Evolutionary conservation across 2,797 vertebrate genomes (phyloP), one percentile per base, ranked within the genome.

Genomic region (Parauchenoglanis punctatus): DNA sequence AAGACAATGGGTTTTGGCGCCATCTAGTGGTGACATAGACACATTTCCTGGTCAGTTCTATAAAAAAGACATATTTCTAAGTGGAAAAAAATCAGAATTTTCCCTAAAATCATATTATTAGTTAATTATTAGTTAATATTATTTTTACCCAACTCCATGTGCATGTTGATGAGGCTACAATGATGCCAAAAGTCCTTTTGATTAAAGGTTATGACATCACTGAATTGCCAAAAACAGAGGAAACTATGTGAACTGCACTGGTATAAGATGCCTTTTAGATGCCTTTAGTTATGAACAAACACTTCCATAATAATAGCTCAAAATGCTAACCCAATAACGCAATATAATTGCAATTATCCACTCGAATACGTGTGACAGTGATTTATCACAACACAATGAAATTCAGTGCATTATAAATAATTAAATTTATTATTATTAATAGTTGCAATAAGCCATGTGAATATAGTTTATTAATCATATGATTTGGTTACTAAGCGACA

Each of bases 21-120:
- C 92, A 89, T 87, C 91, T 92, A 85, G 90, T 89, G 91, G 89
- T 52, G 49, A 54, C 13, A 52, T 11, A 85, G 85, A 54, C 63
- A 11, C 31, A 59, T 54, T 31, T 54, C 40, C 15, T 77, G 54
- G 15, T 13, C 58, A 40, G 25, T 49, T 70, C 77, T 49, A 63
- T 15, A 72, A 72, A 72, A 5, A 3, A 85, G 8, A 35, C 1
- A 25, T 10, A 12, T 56, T 12, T 76, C 11, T 52, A 23, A 49
- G 25, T 4, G 2, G 15, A 10, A 17, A 77, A 20, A 56, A 78
- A 7, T 35, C 6, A 8, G 4, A 54, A 35, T 52, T 76, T 8
- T 17, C 35, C 35, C 10, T 61, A 40, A 61, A 81, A 81, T 13
- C 5, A 44, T 20, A 35, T 35, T 35, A 18, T 18, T n/a, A 6